A percentile compares a stretch with the other conserved stretches of the same genome.
Evolutionary conservation across 2,113 vertebrate species (phyloP).

Genomic region (Ptilorrhoa leucosticta): DNA sequence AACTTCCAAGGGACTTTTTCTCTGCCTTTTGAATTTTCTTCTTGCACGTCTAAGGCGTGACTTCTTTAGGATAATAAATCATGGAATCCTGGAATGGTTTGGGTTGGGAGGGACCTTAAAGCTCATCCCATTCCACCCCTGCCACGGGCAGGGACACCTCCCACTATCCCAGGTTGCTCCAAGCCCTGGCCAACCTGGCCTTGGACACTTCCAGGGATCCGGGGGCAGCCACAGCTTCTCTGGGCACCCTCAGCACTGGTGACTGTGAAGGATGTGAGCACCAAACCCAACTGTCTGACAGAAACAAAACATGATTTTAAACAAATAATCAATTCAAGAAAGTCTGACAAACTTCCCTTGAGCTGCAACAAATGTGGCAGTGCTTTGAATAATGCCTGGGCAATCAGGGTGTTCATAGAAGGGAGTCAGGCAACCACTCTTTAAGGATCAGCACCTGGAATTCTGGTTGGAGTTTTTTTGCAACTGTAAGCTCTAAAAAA

Average conservation of each 20-base stretch:
- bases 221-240: neutral
- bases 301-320: neutral
- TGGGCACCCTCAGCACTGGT: neutral
- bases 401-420: neutral
- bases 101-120: neutral
- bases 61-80: neutral
- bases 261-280: neutral
- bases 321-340: neutral
- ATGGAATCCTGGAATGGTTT: neutral
- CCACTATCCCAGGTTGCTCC: neutral
- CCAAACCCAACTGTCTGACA: neutral
- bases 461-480: neutral
- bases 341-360: neutral
- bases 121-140: neutral
- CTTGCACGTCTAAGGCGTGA: neutral
- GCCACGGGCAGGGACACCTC: neutral
- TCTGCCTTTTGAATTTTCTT: neutral
- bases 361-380: neutral
- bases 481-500: constrained; percentile 27
- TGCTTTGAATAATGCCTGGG: neutral
- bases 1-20: neutral
- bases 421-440: neutral
- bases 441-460: constrained; percentile 17
- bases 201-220: neutral
- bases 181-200: neutral